A percentile compares a stretch with the other conserved stretches of the same genome.
Evolutionary conservation across 2,888 invertebrate genomes (phyloP).

Genomic region (Drosophila algonquin): DNA sequence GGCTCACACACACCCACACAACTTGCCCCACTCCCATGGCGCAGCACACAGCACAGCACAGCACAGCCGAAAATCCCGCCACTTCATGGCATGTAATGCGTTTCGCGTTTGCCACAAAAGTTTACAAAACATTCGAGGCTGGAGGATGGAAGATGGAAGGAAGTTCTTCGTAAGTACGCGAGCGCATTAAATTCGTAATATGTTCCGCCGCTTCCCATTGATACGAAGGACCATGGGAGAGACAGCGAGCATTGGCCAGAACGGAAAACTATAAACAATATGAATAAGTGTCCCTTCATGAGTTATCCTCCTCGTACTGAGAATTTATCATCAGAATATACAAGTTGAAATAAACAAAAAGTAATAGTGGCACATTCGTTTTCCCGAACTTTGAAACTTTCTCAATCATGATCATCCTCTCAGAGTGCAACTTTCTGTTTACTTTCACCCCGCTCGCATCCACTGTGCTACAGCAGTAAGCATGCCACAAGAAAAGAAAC

Average conservation of each 20-base stretch:
- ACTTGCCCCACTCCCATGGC: neutral
- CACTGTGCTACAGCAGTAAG: slow-evolving; percentile 39
- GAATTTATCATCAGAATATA: neutral
- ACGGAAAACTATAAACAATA: slow-evolving; percentile 26
- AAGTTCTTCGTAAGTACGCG: slow-evolving; percentile 69
- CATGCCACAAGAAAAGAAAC: slow-evolving; percentile 28
- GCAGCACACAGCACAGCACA: neutral
- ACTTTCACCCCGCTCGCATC: slow-evolving; percentile 13
- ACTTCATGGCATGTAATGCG: slow-evolving; percentile 63
- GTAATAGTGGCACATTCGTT: neutral
- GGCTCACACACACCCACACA: slow-evolving; percentile 43
- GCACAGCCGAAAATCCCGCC: slow-evolving; percentile 26
- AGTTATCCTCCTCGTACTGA: too few relatives aligned
- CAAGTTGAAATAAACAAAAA: neutral
- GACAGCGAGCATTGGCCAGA: neutral
- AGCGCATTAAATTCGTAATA: slow-evolving; percentile 76
- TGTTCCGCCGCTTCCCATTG: slow-evolving; percentile 69
- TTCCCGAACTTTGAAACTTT: neutral
- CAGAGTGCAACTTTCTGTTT: neutral
- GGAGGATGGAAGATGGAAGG: neutral
- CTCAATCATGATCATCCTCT: neutral
- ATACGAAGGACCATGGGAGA: slow-evolving; percentile 52
- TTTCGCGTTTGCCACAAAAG: slow-evolving; percentile 63
- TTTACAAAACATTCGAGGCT: slow-evolving; percentile 61
- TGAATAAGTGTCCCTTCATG: slow-evolving; percentile 1